Conservation (phyloP, 1,140 invertebrate species). For the Acyrthosiphon pisum region DNA sequence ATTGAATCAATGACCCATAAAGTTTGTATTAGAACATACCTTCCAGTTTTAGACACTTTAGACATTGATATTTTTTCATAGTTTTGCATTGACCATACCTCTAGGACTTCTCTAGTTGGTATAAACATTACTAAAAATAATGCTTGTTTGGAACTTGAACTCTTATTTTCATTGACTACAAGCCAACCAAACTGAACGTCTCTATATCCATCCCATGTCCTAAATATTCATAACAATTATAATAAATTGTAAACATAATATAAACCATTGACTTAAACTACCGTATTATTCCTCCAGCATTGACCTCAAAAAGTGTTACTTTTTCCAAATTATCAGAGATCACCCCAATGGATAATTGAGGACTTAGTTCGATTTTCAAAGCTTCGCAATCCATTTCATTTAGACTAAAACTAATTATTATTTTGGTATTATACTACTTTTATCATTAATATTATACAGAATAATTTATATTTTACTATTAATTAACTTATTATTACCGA, state of each 20-base stretch:
- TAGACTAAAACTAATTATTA: conserved; percentile 75
- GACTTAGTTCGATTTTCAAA: conserved; percentile 76
- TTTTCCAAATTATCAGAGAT: conserved; percentile 86
- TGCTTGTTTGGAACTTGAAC: conserved; percentile 66
- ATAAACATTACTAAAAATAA: conserved; percentile 87
- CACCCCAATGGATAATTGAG: conserved; percentile 79
- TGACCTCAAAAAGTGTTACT: conserved; percentile 83
- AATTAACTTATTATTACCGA: conserved; percentile 35
- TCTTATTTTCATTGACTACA: conserved; percentile 73
- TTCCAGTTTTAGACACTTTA: conserved; percentile 80
- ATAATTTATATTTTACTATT: conserved; percentile 61
- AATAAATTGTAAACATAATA: conserved; percentile 36
- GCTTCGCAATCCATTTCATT: conserved; percentile 81
- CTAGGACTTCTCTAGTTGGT: conserved; percentile 81
- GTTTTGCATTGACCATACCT: conserved; percentile 86
- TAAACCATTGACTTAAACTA: conserved; percentile 58
- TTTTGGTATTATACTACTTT: conserved; percentile 54
- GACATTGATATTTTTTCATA: conserved; percentile 90
- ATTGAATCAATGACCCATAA: neutral
- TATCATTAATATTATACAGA: neutral
- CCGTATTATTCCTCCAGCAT: conserved; percentile 81
- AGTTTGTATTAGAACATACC: conserved; percentile 62
- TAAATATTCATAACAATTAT: conserved; percentile 59
- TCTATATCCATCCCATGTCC: conserved; percentile 72
- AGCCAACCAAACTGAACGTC: conserved; percentile 93